Base-by-base conservation (phyloP, 2,797 vertebrate species). In the Novumbra hubbsi region DNA sequence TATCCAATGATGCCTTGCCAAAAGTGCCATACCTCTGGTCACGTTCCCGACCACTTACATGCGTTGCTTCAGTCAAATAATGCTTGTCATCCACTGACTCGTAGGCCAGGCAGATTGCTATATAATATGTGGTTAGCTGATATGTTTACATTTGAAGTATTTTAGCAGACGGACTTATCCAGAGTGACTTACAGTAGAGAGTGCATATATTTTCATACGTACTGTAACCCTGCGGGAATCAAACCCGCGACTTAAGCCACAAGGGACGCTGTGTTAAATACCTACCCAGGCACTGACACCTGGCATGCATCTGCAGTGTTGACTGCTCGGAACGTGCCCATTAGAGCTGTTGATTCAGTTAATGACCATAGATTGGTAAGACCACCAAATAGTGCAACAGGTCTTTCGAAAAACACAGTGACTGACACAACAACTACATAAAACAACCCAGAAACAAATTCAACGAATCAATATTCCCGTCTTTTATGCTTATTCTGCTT, bases 401-500 rank as follows among this genome's bases (percentile, higher is more conserved):
- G 84, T 85, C 32, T 74, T 24, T 69, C 28, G 84, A 88, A 72
- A 76, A 78, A 87, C 72, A 28, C 41, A 85, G 80, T 64, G 64
- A 84, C 38, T 14, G 52, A 64, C 71, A 52, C 24, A 68, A 57
- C n/a, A 71, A 73, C 78, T 45, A 45, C 41, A 45, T 45, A 48
- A 38, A 19, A 45, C 11, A 63, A 62, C 80, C 81, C 79, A 77
- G 72, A 50, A 24, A 2, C 82, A 87, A 83, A 65, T 75, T 50
- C 41, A 45, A 45, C 9, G 11, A 75, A 84, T 78, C 68, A 49
- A 75, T 3, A 2, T 34, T 68, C 38, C 16, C 34, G 74, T 90
- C 72, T 92, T 78, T 91, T 88, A 81, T 91, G 87, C 83, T 88
- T 84, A 84, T 92, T 93, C 76, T 78, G 85, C 80, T 91, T 90